phyloP scores from a whole-genome alignment of 2,113 vertebrate species.

The Callocephalon fimbriatum region DNA sequence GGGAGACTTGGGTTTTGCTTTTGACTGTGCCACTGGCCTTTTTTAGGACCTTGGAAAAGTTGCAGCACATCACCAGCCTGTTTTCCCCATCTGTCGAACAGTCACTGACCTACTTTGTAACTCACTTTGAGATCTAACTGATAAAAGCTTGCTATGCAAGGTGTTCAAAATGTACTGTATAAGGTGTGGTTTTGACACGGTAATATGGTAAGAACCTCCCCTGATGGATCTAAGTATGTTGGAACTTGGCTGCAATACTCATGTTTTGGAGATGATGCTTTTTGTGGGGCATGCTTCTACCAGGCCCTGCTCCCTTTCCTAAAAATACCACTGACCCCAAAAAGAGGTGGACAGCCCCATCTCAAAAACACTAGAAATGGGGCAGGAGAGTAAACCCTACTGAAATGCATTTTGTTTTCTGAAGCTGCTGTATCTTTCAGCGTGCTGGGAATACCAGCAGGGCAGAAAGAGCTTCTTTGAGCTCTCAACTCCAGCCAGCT shows the following conservation, averaged over 20 bases:
- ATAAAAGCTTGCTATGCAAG: background rate
- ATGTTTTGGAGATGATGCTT: background rate
- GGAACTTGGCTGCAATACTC: background rate
- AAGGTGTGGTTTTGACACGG: constrained; percentile 8
- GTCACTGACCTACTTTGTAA: background rate
- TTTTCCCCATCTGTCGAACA: constrained; percentile 32
- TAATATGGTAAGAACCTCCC: background rate
- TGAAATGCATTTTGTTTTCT: background rate
- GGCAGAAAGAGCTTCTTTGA: background rate
- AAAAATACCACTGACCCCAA: background rate
- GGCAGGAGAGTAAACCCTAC: background rate
- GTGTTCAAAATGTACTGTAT: background rate
- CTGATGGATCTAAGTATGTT: background rate
- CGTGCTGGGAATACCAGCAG: background rate
- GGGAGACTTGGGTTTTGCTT: background rate
- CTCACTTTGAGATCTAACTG: background rate
- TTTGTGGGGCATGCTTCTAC: background rate
- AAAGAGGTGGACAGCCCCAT: background rate
- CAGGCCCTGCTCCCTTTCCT: background rate
- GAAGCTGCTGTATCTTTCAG: background rate
- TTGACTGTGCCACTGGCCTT: background rate
- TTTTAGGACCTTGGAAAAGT: background rate
- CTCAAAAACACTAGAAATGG: background rate
- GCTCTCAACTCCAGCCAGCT: background rate
- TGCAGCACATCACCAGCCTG: background rate